These are phyloP conservation scores for Thermophis baileyi DNA, from an alignment of 2,113 vertebrate species.

Conservation along the genomic window DNA sequence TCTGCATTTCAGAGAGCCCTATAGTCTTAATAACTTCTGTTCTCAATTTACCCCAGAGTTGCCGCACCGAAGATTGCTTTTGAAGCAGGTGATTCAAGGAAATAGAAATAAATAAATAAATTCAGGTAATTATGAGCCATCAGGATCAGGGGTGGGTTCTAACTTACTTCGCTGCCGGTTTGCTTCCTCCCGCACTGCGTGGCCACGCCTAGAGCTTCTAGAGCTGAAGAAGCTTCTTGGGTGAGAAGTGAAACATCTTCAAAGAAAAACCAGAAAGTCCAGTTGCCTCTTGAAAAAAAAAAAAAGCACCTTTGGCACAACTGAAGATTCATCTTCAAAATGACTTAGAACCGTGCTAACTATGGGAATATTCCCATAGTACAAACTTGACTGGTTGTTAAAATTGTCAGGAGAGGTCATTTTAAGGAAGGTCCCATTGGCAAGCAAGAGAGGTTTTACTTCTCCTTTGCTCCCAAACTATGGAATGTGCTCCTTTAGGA, in stretches of 20 bases:
- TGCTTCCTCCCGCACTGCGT: too few species aligned
- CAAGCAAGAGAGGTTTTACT: not conserved
- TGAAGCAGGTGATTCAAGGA: not conserved
- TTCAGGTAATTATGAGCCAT: not conserved
- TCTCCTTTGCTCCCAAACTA: not conserved
- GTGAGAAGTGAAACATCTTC: too few species aligned
- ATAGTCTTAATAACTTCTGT: constrained; percentile 33
- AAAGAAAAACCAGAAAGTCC: too few species aligned
- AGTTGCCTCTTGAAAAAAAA: too few species aligned
- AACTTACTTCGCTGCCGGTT: too few species aligned
- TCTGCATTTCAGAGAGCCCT: constrained; percentile 34
- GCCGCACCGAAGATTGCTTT: not conserved
- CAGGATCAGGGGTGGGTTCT: too few species aligned
- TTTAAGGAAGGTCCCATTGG: not conserved
- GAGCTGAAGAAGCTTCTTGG: too few species aligned
- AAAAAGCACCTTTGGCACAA: too few species aligned
- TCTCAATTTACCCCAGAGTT: not conserved
- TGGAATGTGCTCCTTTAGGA: not conserved
- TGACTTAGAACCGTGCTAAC: not conserved
- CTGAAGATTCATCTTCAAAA: not conserved
- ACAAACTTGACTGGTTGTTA: not conserved
- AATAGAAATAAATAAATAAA: not conserved
- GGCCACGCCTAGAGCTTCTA: too few species aligned
- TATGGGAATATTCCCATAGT: not conserved
- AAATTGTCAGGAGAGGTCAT: not conserved